Conservation (phyloP, 2,113 vertebrate genomes). For the Epinephelus cyanopodus region DNA sequence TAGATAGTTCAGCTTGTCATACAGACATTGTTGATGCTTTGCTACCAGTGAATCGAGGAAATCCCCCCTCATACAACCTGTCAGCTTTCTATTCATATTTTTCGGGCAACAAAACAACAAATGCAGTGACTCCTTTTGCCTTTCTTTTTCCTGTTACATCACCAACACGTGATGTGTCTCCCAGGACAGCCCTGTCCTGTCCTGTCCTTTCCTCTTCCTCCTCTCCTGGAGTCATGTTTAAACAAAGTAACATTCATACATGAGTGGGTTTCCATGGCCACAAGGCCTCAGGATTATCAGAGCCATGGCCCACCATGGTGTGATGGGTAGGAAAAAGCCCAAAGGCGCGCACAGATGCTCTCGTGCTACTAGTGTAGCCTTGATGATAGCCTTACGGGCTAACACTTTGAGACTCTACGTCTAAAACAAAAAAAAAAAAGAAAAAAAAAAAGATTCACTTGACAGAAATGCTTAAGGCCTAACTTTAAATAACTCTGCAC, state of each 20-base stretch:
- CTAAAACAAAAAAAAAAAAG: slow-evolving; percentile 35
- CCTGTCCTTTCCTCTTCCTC: slow-evolving; percentile 57
- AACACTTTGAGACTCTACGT: slow-evolving; percentile 59
- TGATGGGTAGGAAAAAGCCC: slow-evolving; percentile 71
- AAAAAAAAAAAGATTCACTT: slow-evolving; percentile 54
- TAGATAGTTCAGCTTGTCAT: neutral
- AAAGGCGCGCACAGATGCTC: slow-evolving; percentile 79
- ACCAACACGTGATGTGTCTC: slow-evolving; percentile 60
- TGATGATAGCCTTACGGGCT: slow-evolving; percentile 42
- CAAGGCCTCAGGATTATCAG: slow-evolving; percentile 72
- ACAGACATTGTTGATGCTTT: neutral
- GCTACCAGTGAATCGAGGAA: slow-evolving; percentile 1
- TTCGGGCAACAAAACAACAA: slow-evolving; percentile 24
- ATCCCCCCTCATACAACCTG: slow-evolving; percentile 10
- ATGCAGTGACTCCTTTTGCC: neutral
- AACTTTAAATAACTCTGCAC: slow-evolving; percentile 76
- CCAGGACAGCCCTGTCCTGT: slow-evolving; percentile 61
- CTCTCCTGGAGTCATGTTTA: slow-evolving; percentile 77
- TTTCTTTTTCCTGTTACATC: slow-evolving; percentile 55
- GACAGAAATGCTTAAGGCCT: slow-evolving; percentile 73
- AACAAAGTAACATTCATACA: slow-evolving; percentile 84
- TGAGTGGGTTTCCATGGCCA: slow-evolving; percentile 81
- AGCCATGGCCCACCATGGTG: slow-evolving; percentile 72
- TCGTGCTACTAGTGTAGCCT: slow-evolving; percentile 65
- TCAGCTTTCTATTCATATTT: slow-evolving; percentile 1